Percentiles rank a stretch among this genome's conserved stretches.
These are phyloP conservation scores for Tetragonula clypearis DNA, from an alignment of 1,140 invertebrate genomes.

Conservation along the genomic window DNA sequence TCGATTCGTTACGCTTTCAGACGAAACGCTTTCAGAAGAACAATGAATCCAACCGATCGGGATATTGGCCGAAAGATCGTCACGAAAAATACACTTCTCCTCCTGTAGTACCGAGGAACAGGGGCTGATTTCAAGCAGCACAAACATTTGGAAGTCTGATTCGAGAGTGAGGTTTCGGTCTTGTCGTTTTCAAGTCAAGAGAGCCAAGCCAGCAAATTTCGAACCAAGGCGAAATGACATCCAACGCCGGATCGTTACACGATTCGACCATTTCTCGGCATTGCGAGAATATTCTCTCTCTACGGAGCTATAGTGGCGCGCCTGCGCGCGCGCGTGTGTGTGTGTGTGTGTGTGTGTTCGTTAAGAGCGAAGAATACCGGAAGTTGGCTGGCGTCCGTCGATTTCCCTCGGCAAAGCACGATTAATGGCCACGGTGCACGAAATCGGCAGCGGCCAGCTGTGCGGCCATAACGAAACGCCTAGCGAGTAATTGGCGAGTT, in stretches of 20 bases:
- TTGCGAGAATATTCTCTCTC: background rate
- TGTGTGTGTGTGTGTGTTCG: background rate
- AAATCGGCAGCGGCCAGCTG: background rate
- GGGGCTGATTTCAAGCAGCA: background rate
- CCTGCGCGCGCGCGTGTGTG: too few species aligned
- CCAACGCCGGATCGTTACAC: background rate
- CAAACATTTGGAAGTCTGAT: constrained; percentile 21
- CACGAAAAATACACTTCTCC: background rate
- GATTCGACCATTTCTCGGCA: background rate
- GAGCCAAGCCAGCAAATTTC: background rate
- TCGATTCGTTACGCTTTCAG: background rate
- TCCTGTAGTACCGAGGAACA: background rate
- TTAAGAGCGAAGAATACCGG: background rate
- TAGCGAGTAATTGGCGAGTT: constrained; percentile 33
- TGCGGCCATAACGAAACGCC: background rate
- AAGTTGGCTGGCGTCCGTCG: too few species aligned
- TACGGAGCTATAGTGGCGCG: too few species aligned
- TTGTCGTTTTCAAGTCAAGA: constrained; percentile 18
- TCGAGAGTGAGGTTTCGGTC: background rate
- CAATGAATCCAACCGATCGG: background rate
- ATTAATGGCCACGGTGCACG: constrained; percentile 10
- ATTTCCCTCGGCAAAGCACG: background rate
- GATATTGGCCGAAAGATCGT: background rate
- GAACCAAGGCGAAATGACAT: background rate
- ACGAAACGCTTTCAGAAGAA: background rate